Evolutionary conservation across 2,113 vertebrate species (phyloP).

Genomic region (Aegypius monachus): DNA sequence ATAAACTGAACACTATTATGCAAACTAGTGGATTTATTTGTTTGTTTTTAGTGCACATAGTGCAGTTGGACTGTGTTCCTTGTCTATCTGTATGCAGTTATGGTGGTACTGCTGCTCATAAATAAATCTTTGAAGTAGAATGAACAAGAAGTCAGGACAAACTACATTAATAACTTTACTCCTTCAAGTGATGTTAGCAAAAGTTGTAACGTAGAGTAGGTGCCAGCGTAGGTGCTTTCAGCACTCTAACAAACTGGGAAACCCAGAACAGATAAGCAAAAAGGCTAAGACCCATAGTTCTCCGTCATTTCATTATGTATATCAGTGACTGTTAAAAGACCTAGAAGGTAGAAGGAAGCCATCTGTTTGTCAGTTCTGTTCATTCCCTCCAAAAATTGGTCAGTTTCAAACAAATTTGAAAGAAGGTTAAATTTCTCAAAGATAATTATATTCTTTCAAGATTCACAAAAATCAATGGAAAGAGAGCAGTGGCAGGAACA

Average conservation of each 20-base stretch:
- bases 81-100: background rate
- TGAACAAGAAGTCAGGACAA: background rate
- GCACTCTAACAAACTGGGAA: background rate
- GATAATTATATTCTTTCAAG: background rate
- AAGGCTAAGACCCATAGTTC: background rate
- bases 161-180: background rate
- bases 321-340: background rate
- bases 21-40: background rate
- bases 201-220: background rate
- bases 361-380: background rate
- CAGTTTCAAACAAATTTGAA: background rate
- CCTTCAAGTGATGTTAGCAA: background rate
- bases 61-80: background rate
- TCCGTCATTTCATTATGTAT: background rate
- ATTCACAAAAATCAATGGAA: background rate
- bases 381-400: background rate
- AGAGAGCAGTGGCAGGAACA: background rate
- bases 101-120: background rate
- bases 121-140: background rate
- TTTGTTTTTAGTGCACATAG: background rate
- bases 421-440: background rate
- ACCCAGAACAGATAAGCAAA: background rate
- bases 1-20: background rate
- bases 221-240: background rate
- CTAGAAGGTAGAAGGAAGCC: background rate